Conservation (phyloP, 2,113 vertebrate species). For the Motacilla tschutschensis region DNA sequence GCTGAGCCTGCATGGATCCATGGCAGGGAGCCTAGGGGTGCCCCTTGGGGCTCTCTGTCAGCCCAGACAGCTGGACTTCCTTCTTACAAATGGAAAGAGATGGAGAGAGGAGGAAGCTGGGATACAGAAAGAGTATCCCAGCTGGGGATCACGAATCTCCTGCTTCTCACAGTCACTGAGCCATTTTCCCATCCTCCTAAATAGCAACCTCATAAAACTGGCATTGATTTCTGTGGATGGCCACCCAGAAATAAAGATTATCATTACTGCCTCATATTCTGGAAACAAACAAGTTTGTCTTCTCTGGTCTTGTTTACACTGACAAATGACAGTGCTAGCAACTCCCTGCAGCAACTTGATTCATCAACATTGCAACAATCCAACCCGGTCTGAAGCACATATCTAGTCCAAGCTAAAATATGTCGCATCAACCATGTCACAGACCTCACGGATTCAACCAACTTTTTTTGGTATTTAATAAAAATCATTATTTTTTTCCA, state of each 20-base stretch:
- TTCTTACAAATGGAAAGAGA: not conserved
- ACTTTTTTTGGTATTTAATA: not conserved
- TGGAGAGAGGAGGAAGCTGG: not conserved
- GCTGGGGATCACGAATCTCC: fast-evolving
- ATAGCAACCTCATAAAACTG: not conserved
- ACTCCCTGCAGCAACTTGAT: not conserved
- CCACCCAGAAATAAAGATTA: not conserved
- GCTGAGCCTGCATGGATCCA: fast-evolving
- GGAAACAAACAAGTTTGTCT: not conserved
- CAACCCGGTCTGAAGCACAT: not conserved
- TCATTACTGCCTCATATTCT: not conserved
- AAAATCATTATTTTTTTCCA: not conserved
- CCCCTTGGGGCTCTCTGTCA: not conserved
- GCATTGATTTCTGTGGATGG: not conserved
- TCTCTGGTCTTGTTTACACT: not conserved
- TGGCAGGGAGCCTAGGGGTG: not conserved
- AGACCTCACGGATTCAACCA: not conserved
- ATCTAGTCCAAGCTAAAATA: not conserved
- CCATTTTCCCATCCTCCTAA: not conserved
- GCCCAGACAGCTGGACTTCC: not conserved
- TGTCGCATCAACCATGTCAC: fast-evolving
- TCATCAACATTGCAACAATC: not conserved
- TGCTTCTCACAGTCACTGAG: not conserved
- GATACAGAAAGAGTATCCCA: not conserved
- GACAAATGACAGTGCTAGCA: not conserved